Base-by-base conservation (phyloP, 2,113 vertebrate species). In the Excalfactoria chinensis region DNA sequence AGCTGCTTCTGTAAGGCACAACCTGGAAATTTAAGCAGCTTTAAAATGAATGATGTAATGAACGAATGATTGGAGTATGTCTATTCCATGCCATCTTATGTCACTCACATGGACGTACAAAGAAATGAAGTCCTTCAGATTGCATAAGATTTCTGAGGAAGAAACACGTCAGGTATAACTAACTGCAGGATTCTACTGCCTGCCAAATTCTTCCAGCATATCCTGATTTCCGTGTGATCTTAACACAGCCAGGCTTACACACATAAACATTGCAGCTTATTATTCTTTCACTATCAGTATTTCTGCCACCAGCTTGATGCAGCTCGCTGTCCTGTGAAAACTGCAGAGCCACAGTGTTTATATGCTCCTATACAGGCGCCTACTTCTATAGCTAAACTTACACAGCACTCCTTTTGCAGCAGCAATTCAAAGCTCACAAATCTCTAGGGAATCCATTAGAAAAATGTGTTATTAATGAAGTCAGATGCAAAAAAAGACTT, bases 161-260 rank as follows among this genome's bases (percentile, higher is more conserved):
- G 82, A 93, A 90, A 75, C 91, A 79, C 25, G 92, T 89, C 95
- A 95, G 92, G 90, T 97, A 93, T 96, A 96, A 97, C 79, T 94
- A 95, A 95, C 92, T 90, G 67, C 90, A 91, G 88, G 86, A 87
- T 94, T 90, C 85, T 87, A 88, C 2, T 86, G 88, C 88, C 73
- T 93, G 95, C 92, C 94, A 95, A 85, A 96, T 95, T 97, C 94
- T 92, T 97, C 88, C 72, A 88, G 63, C 84, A 49, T 95, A 90
- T 96, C 96, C 96, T 95, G 93, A 91, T 96, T 97, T 97, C 96
- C 96, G 96, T 96, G 91, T 95, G 95, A 96, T 96, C 79, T 88
- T 95, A 90, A 72, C 88, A 55, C 69, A 88, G 11, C 53, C 35
- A 72, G 86, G 46, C 83, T 95, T 89, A 70, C 96, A 84, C 85